Evolutionary conservation across 2,888 invertebrate genomes (phyloP).

Genomic region (Patella pellucida): DNA sequence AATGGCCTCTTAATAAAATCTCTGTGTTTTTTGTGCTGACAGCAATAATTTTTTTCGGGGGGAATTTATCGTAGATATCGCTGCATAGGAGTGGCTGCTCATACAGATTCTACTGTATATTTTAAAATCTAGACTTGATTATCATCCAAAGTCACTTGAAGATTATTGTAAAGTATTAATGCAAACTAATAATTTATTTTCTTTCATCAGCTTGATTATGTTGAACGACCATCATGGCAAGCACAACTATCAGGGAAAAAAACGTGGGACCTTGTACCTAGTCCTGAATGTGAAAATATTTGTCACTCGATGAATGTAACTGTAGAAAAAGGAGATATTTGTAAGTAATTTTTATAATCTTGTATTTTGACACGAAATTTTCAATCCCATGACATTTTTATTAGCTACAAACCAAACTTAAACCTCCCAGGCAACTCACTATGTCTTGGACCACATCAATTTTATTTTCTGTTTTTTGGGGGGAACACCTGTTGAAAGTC

Average conservation of each 20-base stretch:
- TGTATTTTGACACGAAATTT: too few species aligned
- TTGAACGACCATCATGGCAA: constrained; percentile 93
- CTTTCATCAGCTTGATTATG: constrained; percentile 84
- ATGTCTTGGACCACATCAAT: not conserved
- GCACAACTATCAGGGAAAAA: constrained; percentile 89
- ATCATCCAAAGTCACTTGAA: too few species aligned
- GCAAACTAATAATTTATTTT: not conserved
- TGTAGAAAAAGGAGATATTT: constrained; percentile 88
- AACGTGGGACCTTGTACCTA: constrained; percentile 86
- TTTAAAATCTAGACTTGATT: too few species aligned
- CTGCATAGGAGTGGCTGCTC: too few species aligned
- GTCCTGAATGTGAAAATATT: constrained; percentile 78
- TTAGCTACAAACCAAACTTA: not conserved
- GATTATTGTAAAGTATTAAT: too few species aligned
- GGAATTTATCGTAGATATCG: too few species aligned
- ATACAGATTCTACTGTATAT: too few species aligned
- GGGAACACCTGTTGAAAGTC: not conserved
- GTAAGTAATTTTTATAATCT: constrained; percentile 72
- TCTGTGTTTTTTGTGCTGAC: too few species aligned
- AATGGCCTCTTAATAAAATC: too few species aligned
- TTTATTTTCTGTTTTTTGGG: too few species aligned
- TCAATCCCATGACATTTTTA: too few species aligned
- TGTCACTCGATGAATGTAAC: constrained; percentile 83
- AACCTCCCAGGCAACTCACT: not conserved
- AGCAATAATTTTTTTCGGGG: too few species aligned